Evolutionary conservation across 2,797 vertebrate genomes (phyloP), one percentile per base, ranked within the genome.

Genomic region (Phataginus tricuspis): DNA sequence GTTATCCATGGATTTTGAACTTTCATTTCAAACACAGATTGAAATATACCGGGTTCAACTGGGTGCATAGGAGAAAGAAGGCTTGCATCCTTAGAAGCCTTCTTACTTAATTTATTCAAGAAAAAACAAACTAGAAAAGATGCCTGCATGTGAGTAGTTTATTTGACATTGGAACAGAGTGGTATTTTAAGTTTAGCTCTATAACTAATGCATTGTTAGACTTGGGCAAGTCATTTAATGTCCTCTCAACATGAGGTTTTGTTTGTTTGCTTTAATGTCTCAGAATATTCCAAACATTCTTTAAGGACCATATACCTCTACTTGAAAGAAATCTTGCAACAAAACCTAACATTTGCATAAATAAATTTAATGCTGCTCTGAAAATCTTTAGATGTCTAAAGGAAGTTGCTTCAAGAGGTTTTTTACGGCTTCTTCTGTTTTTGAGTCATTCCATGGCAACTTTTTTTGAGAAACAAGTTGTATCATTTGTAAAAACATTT

Each of bases 1-100:
- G 5, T 19, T 84, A 86, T 51, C 34, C 14, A 84, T 80, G 4
- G 23, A 45, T 77, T 96, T 72, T 63, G 57, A 87, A 79, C 16
- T 64, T 92, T 34, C 27, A 91, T 82, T 92, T 96, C 92, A 88
- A 95, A 72, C 4, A 37, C 15, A 18, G 14, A 1, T 29, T 80
- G 39, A 90, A 88, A 66, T 87, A 25, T 16, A 7, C 75, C 15
- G 16, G 7, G 68, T 93, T 71, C 49, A 55, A 29, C 21, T 68
- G 15, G 13, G 29, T 49, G 4, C 27, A 21, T 13, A n/a, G 13
- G 19, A 63, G 8, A 75, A 64, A 83, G 14, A 29, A 68, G 31
- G 3, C 12, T 68, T 63, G 1, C 25, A 19, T 19, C 66, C 3
- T 5, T n/a, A 37, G 27, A 49, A n/a, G 10, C 11, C 1, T 63